Conservation (phyloP, 2,113 vertebrate genomes). For the Hyperoodon ampullatus region DNA sequence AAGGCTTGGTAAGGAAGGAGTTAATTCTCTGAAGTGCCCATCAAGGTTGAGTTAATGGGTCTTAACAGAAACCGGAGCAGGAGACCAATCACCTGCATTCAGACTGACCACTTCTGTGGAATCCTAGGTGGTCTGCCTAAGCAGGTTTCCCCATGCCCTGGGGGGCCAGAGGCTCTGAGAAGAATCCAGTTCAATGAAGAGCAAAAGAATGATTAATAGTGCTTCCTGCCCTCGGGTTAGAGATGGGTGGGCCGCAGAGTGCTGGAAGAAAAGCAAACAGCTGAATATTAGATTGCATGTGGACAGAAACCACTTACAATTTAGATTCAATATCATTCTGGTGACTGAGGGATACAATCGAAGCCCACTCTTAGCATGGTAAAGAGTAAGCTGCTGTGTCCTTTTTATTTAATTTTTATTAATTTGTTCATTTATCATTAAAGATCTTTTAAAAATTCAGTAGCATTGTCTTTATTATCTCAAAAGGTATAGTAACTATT, state of each 20-base stretch:
- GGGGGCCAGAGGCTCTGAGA: conserved; percentile 8
- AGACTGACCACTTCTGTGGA: conserved; percentile 66
- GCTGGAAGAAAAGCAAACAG: conserved; percentile 69
- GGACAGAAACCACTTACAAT: conserved; percentile 64
- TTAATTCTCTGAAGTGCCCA: conserved; percentile 72
- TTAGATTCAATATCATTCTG: conserved; percentile 63
- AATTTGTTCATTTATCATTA: conserved; percentile 42
- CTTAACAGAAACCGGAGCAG: conserved; percentile 77
- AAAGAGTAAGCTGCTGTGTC: conserved; percentile 36
- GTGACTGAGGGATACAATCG: conserved; percentile 52
- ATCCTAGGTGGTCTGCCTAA: conserved; percentile 77
- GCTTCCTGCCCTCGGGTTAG: conserved; percentile 58
- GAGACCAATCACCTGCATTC: conserved; percentile 74
- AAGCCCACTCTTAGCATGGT: neutral
- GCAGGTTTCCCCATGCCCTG: conserved; percentile 40
- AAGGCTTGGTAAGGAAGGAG: conserved; percentile 61
- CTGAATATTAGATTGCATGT: conserved; percentile 69
- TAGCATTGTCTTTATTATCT: neutral
- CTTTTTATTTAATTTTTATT: conserved; percentile 40
- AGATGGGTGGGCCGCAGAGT: conserved; percentile 40
- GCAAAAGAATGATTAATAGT: conserved; percentile 67
- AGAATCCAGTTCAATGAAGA: conserved; percentile 65
- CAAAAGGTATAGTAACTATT: conserved; percentile 22
- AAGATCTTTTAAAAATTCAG: neutral
- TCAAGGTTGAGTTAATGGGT: conserved; percentile 65